Evolutionary conservation across 2,888 invertebrate species (phyloP).

Genomic region (Anodontia alba): DNA sequence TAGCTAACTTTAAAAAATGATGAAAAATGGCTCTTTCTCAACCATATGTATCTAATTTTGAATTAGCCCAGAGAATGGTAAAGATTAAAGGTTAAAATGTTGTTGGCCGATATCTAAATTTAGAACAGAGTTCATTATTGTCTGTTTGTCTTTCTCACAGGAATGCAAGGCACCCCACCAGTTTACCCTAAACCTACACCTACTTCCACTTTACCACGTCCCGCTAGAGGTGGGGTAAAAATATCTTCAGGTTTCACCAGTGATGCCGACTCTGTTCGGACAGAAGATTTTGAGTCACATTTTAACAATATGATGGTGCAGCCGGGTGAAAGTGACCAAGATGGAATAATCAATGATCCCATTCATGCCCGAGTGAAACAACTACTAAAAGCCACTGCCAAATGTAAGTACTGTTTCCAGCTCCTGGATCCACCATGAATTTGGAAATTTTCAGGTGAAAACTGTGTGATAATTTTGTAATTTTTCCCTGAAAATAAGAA

Average conservation of each 20-base stretch:
- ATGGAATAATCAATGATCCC: slow-evolving; percentile 61
- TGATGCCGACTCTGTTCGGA: slow-evolving; percentile 67
- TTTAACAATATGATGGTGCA: slow-evolving; percentile 63
- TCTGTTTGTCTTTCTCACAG: too few relatives aligned
- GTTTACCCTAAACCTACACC: slow-evolving; percentile 57
- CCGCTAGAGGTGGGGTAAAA: slow-evolving; percentile 48
- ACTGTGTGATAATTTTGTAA: too few relatives aligned
- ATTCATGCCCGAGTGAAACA: slow-evolving; percentile 67
- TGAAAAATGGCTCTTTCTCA: too few relatives aligned
- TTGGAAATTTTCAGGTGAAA: too few relatives aligned
- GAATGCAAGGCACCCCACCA: slow-evolving; percentile 40
- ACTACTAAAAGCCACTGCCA: slow-evolving; percentile 66
- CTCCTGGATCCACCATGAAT: too few relatives aligned
- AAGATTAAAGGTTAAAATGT: too few relatives aligned
- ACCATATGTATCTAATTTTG: too few relatives aligned
- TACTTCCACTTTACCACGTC: slow-evolving; percentile 52
- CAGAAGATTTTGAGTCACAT: slow-evolving; percentile 67
- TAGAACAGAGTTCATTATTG: too few relatives aligned
- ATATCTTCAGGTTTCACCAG: slow-evolving; percentile 57
- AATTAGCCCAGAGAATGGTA: too few relatives aligned
- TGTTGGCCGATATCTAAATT: too few relatives aligned
- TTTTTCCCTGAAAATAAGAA: too few relatives aligned
- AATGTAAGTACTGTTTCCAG: slow-evolving; percentile 70
- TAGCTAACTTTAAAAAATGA: too few relatives aligned
- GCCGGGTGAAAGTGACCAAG: slow-evolving; percentile 58